Base-by-base conservation (phyloP, 2,888 invertebrate genomes). In the Keiferia lycopersicella region DNA sequence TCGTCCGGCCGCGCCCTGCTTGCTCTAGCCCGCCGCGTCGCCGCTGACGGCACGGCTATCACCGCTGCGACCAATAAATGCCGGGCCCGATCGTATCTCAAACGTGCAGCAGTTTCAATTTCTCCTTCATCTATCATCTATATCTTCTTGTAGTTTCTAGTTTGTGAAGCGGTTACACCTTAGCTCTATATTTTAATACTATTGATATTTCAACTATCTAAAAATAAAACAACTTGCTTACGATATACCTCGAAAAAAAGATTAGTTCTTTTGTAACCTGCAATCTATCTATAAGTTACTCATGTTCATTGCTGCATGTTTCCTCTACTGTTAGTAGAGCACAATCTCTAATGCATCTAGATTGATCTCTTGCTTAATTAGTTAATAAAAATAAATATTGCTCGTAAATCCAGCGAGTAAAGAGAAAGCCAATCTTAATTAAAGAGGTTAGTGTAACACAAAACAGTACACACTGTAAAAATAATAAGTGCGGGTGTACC, bases 1-100 rank as follows among this genome's bases (percentile, higher is more conserved):
- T 86, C 86, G 83, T 79, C 81, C 84, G 86, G 84, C 87, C 91
- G 84, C 90, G 75, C 91, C 90, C 84, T 39, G 59, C 59, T 34
- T 34, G 34, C 34, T 8, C 34, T 34, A 34, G 34, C 8, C 34
- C 1, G 3, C 30, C 30, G 30, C 30, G 3, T 18, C 62, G 51
- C 22, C 51, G 20, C 51, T 22, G 51, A 51, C 51, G 51, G 14
- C 72, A 69, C 67, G 71, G 74, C 73, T 74, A 79, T 82, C 78
- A 53, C 80, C 80, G 72, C 77, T 76, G 75, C 73, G 72, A 77
- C 82, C 82, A 80, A 83, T 83, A 84, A 83, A 82, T 80, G 80
- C 74, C 68, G 71, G 64, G 79, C 74, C 68, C 72, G 65, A 71
- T 68, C 65, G 71, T 73, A 73, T 69, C 71, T 69, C 71, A 63